Conservation (phyloP, 2,797 vertebrate genomes). For the Huso huso region DNA sequence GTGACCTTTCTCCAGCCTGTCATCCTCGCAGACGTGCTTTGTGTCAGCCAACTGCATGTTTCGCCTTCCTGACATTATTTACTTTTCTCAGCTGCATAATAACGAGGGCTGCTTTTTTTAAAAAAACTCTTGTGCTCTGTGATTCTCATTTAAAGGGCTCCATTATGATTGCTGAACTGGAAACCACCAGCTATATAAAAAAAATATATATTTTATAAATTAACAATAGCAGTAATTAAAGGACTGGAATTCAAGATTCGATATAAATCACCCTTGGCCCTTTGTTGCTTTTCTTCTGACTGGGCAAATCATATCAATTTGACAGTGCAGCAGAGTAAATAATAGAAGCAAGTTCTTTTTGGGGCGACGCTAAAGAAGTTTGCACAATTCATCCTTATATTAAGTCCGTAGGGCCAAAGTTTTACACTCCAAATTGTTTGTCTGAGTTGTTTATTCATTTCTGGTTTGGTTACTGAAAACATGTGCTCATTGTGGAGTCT, state of each 20-base stretch:
- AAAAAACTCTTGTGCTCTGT: conserved; percentile 21
- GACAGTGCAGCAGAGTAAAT: background rate
- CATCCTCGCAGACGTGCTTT: conserved; percentile 9
- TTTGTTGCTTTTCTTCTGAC: conserved; percentile 17
- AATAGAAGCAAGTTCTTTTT: background rate
- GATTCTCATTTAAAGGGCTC: conserved; percentile 32
- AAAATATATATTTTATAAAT: conserved; percentile 37
- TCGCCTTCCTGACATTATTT: conserved; percentile 31
- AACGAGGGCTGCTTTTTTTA: conserved; percentile 17
- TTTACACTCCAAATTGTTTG: no score
- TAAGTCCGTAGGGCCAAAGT: no score
- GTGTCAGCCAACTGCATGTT: conserved; percentile 31
- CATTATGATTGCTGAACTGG: conserved; percentile 41
- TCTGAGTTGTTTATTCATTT: no score
- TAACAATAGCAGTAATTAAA: conserved; percentile 40
- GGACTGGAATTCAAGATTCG: conserved; percentile 23
- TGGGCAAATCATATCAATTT: background rate
- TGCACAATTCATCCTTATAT: no score
- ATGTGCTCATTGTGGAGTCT: no score
- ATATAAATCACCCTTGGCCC: conserved; percentile 13
- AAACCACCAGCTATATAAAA: conserved; percentile 38
- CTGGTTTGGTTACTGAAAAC: no score
- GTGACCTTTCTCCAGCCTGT: conserved; percentile 23
- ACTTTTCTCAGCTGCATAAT: conserved; percentile 33
- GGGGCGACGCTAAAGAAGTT: no score